A percentile compares a stretch with the other conserved stretches of the same genome.
These are phyloP conservation scores for Umimayanthus kanabou DNA, from an alignment of 92 coral and sea anemone species.

Conservation along the genomic window DNA sequence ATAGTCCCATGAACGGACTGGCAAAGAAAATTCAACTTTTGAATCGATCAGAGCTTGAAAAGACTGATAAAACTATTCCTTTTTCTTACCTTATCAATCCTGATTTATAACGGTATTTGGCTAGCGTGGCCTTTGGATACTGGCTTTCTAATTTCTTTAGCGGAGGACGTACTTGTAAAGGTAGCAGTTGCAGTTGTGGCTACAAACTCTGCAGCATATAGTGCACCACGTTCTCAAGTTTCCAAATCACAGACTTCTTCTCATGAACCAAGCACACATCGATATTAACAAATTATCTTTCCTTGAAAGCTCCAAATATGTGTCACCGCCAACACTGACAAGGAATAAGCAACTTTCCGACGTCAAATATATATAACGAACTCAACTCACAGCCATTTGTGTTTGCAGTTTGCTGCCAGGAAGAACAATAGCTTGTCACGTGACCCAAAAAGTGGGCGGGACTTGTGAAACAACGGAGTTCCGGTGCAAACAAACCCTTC, in stretches of 20 bases:
- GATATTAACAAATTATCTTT: not conserved
- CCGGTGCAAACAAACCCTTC: too few relatives aligned
- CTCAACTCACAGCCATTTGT: not conserved
- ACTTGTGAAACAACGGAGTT: too few relatives aligned
- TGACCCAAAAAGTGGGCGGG: not conserved
- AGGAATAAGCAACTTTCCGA: too few relatives aligned
- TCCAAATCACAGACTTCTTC: not conserved
- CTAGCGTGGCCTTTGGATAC: not conserved
- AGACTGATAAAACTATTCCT: not conserved
- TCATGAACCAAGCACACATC: not conserved
- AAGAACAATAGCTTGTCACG: not conserved
- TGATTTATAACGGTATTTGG: not conserved
- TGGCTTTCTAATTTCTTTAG: not conserved
- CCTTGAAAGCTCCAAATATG: not conserved
- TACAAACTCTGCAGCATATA: too few relatives aligned
- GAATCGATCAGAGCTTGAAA: not conserved
- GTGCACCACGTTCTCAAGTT: not conserved
- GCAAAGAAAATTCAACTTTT: not conserved
- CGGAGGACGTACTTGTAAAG: not conserved
- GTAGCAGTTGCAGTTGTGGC: not conserved
- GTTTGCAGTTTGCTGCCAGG: too few relatives aligned
- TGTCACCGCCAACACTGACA: not conserved
- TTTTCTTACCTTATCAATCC: not conserved
- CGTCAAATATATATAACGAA: too few relatives aligned
- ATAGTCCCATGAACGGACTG: too few relatives aligned